Conservation (phyloP, 2,113 vertebrate genomes). For the Paratilapia polleni region DNA sequence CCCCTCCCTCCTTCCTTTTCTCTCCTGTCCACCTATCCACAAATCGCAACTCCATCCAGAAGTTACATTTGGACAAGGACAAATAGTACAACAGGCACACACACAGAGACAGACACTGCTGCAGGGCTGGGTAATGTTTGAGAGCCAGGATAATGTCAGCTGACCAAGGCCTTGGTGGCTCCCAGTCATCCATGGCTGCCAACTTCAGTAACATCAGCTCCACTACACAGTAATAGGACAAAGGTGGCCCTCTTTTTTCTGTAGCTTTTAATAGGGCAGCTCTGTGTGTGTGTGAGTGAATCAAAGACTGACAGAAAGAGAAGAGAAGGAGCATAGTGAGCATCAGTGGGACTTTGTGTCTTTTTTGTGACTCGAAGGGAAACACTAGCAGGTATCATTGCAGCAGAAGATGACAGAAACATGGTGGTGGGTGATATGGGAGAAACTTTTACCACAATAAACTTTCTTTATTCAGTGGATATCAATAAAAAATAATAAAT, state of each 20-base stretch:
- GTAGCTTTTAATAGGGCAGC: constrained; percentile 58
- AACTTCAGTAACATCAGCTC: constrained; percentile 67
- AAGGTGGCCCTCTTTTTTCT: constrained; percentile 53
- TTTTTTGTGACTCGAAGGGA: constrained; percentile 33
- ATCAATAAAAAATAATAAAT: background rate
- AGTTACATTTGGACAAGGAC: constrained; percentile 59
- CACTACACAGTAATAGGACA: constrained; percentile 55
- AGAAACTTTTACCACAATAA: background rate
- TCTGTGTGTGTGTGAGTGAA: constrained; percentile 36
- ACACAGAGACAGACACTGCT: constrained; percentile 32
- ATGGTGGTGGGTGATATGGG: background rate
- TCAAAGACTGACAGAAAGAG: constrained; percentile 25
- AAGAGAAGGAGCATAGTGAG: constrained; percentile 24
- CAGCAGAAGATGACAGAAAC: constrained; percentile 14
- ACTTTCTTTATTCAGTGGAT: background rate
- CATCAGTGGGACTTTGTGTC: constrained; percentile 38
- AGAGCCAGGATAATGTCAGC: constrained; percentile 70
- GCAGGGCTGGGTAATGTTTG: constrained; percentile 50
- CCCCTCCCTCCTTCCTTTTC: background rate
- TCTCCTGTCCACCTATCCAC: constrained; percentile 12
- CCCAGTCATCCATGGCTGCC: constrained; percentile 69
- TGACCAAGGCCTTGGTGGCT: constrained; percentile 69
- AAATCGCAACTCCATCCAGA: constrained; percentile 27
- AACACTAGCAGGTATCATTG: constrained; percentile 32
- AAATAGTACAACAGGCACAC: constrained; percentile 33